Evolutionary conservation across 2,113 vertebrate genomes (phyloP), one percentile per base, ranked within the genome.

Genomic region (Pangasianodon hypophthalmus): DNA sequence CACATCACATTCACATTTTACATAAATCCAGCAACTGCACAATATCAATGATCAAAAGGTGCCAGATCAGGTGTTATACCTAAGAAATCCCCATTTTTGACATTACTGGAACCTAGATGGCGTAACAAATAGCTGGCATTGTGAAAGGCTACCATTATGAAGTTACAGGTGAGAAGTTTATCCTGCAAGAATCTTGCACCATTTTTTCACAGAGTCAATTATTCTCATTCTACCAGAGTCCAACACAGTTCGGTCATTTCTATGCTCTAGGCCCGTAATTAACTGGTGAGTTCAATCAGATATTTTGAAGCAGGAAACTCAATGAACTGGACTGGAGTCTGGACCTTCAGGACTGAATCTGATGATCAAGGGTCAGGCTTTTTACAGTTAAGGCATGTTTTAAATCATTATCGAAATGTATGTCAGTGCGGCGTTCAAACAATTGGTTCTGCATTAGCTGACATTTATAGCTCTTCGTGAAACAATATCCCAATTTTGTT

Each of bases 1-100:
- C 24, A 50, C 19, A 54, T 88, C 8, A 83, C 11, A 71, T 46
- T 73, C 4, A 71, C 21, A 83, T 60, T 73, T 84, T 46, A 92
- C 6, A 81, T 48, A 41, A 58, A 24, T 8, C 0, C 18, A 37
- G n/a, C 29, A 67, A 85, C 29, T n/a, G 8, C 14, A 16, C 11
- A 81, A 50, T 52, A 2, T 67, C 11, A n/a, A 64, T 48, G 6
- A 13, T 48, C 8, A 19, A 48, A 64, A 64, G 83, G 29, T 37
- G 21, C 37, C 41, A 60, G 37, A 11, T 26, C 24, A 13, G 19
- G 0, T 0, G 11, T 29, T 64, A 8, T 26, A n/a, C 24, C 6
- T 46, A 13, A 85, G 24, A 18, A 52, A 60, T 19, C 4, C 14
- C 6, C 0, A 16, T n/a, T 81, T 52, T 18, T 52, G 13, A 29